Base-by-base conservation (phyloP, 1,140 invertebrate genomes). In the Odontomachus brunneus region DNA sequence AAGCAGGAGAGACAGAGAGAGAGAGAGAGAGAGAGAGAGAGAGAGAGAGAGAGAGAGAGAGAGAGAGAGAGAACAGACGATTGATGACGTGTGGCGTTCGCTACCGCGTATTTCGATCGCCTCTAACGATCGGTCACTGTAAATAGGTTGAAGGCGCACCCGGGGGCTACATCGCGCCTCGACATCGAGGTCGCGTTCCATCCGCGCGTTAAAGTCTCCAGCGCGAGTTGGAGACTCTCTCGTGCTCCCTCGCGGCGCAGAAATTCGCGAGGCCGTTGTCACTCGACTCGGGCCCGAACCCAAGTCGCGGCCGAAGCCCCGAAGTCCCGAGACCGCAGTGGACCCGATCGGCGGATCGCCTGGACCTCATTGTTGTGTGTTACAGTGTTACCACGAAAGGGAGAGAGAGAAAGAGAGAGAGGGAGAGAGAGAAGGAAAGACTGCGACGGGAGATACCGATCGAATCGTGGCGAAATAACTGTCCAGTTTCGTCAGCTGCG, bases 81-180 rank as follows among this genome's bases (percentile, higher is more conserved):
- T 76, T 76, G 71, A 71, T 69, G 75, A 71, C 53, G n/a, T 3
- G 9, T n/a, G 60, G 44, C 62, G 12, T 22, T 57, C 51, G 65
- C 51, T 80, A 71, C 65, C 65, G 38, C 38, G 33, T 38, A 80
- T 69, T 80, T 59, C 24, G 75, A 80, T 80, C 75, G 75, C 75
- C 75, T 71, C 51, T 80, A 80, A 80, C 75, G 65, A 80, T 80
- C 75, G 75, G 75, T 80, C 75, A 80, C 75, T 71, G 75, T 57
- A 80, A 80, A 80, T 80, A 80, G 75, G 75, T 80, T 80, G 75
- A 80, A 80, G 65, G 65, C 75, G 51, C 44, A 80, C 53, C 75
- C 65, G 51, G 29, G 65, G 75, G 65, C 75, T 59, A 69, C 26
- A 14, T 44, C 44, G 62, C 38, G 57, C 15, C 53, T 65, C 73